Evolutionary conservation across 1,140 invertebrate genomes (phyloP), one percentile per base, ranked within the genome.

Genomic region (Drosophila saltans): DNA sequence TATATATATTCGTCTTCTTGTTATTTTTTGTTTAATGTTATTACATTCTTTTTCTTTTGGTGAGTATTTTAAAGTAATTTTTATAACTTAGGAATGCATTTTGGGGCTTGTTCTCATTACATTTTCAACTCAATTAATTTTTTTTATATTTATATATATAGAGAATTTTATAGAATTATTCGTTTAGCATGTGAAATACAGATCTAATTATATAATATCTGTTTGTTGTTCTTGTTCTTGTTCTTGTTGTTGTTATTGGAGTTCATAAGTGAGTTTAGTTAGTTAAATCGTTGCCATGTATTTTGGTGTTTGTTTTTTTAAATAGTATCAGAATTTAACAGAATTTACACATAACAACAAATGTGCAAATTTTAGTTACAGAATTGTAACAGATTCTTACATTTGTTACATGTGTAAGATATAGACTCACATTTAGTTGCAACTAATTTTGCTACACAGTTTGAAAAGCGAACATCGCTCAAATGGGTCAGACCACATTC

Each of bases 401-500:
- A 16, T 16, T 16, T 16, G 16, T 16, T 16, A 16, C 16, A 16
- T 16, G 16, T 16, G 16, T 16, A 16, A 16, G 16, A 16, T 16
- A 16, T 58, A 74, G 80, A 62, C 72, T 86, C 79, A 88, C 76
- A 84, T 91, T 81, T 60, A 80, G 67, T 74, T 76, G 36, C 78
- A 52, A 52, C 78, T 83, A 89, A 58, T 73, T 16, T 16, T 73
- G 67, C 80, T 91, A 83, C 82, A 91, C 82, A 91, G 90, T 91
- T 83, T 16, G 16, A 78, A 80, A 89, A 91, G 90, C 90, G 90
- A 91, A 91, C 81, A 91, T 91, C 90, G 89, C 90, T 91, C 89
- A 91, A 73, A 78, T 73, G 83, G 81, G 75, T 69, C 73, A 82
- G 68, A 80, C 79, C 73, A 81, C 78, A 85, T 69, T 75, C 78